Base-by-base conservation (phyloP, 2,888 invertebrate genomes). In the Campopleginae sp. region DNA sequence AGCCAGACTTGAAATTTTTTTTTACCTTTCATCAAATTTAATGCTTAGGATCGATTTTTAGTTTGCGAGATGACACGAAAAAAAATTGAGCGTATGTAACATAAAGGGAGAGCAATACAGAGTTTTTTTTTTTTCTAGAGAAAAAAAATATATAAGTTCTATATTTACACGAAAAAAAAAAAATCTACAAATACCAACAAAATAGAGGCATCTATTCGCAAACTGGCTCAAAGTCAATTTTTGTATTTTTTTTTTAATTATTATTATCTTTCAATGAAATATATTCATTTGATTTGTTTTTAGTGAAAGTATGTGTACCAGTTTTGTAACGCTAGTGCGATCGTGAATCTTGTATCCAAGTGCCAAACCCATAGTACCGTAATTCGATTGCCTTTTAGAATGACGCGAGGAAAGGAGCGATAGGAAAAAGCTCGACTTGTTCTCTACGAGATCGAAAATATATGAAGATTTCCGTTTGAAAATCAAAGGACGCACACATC, bases 311-410 rank as follows among this genome's bases (percentile, higher is more conserved):
- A 80, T 66, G 51, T 51, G 80, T 88, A 89, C 87, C 88, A 89
- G 86, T 87, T 84, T 83, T 74, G 87, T 83, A 88, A 89, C 82
- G 71, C 76, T 91, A 91, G 91, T 90, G 92, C 91, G 92, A 91
- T 91, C 86, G 87, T 88, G 88, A 90, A 88, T 90, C 91, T 88
- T 88, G 87, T 88, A 89, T 92, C 89, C 90, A 93, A 93, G 93
- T 93, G 93, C 93, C 93, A 93, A 93, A 93, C 93, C 91, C 88
- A 85, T 91, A 90, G 89, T 87, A 90, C 86, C 88, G 87, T 83
- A 87, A 90, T 89, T 88, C 86, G 87, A 89, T 86, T 86, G 89
- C 89, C 89, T 88, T 88, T 78, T 66, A 86, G 75, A 19, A 48
- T 65, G 58, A 65, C 68, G 68, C 61, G 68, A 58, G 27, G 14